Base-by-base conservation (phyloP, 1,140 invertebrate species). In the Aethina tumida region DNA sequence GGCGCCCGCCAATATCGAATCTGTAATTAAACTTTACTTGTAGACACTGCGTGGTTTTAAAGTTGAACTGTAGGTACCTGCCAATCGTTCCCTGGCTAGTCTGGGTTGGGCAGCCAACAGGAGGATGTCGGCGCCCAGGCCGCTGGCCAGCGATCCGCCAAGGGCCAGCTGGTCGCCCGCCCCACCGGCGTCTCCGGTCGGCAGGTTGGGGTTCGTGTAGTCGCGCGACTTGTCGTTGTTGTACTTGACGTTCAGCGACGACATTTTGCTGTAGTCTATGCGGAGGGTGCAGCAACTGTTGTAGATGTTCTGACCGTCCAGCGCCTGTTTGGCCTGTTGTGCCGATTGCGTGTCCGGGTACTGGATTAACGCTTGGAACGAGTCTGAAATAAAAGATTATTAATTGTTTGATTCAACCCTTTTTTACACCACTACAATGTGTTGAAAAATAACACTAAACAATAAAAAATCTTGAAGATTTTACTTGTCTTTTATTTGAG, bases 141-240 rank as follows among this genome's bases (percentile, higher is more conserved):
- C 68, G 19, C 67, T 69, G 16, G 68, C 68, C 26, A 79, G 62
- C 34, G 78, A 76, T 19, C 68, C 68, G 18, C 66, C 63, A 25
- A 80, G 64, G 33, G 59, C 57, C 33, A 62, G 30, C 32, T 60
- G 58, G 42, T 57, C 64, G 40, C 60, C 59, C 16, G 75, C 67
- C 15, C 39, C 28, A n/a, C n/a, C n/a, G n/a, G n/a, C n/a, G 69
- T 98, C 95, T 14, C 96, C 95, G 27, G 89, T 89, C 0, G 95
- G 94, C 56, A 99, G 74, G 55, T 80, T 85, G 15, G 95, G 94
- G 66, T 99, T 98, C 44, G 95, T 99, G 69, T 95, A 99, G 67
- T 99, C 96, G 29, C 96, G 73, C 33, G 89, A 95, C 68, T 99
- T 99, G 71, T 99, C 96, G 68, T 99, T 99, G 73, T 99, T 99